Percentiles rank a stretch among this genome's conserved stretches.
Evolutionary conservation across 2,113 vertebrate species (phyloP).

Genomic region (Marcusenius ussheri): DNA sequence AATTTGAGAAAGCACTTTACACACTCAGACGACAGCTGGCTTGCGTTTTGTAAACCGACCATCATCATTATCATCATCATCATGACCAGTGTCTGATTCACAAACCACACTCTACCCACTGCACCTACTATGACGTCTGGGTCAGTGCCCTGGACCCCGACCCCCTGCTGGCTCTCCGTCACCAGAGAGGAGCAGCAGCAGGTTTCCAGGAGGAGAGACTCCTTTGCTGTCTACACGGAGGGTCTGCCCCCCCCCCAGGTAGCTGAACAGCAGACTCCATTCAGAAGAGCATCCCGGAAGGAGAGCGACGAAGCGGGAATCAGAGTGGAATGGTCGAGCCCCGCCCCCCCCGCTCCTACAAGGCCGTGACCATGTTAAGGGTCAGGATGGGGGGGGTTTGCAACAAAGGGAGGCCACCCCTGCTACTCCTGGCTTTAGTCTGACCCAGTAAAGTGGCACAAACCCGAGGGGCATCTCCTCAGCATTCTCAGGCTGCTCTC

Average conservation of each 20-base stretch:
- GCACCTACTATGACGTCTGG: not conserved
- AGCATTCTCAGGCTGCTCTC: not conserved
- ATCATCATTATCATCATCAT: not conserved
- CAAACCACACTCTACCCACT: not conserved
- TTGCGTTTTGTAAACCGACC: not conserved
- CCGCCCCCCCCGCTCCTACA: not conserved
- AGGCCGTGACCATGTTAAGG: conserved; percentile 26
- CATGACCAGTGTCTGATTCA: conserved; percentile 1
- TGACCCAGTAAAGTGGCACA: not conserved
- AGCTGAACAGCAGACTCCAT: not conserved
- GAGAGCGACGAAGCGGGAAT: conserved; percentile 20
- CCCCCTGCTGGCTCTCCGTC: not conserved
- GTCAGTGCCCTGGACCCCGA: not conserved
- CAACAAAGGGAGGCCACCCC: not conserved
- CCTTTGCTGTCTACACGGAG: not conserved
- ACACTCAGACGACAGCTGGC: not conserved
- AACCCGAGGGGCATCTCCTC: not conserved
- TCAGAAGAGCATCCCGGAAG: not conserved
- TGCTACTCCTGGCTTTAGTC: not conserved
- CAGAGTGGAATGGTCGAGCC: conserved; percentile 43
- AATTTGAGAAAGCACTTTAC: too few species aligned
- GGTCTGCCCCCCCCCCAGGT: not conserved
- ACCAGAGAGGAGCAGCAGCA: not conserved
- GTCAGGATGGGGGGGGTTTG: conserved; percentile 15
- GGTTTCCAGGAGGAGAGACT: not conserved